These are phyloP conservation scores for Tanytarsus gracilentus DNA, from an alignment of 2,888 invertebrate genomes.

Conservation along the genomic window DNA sequence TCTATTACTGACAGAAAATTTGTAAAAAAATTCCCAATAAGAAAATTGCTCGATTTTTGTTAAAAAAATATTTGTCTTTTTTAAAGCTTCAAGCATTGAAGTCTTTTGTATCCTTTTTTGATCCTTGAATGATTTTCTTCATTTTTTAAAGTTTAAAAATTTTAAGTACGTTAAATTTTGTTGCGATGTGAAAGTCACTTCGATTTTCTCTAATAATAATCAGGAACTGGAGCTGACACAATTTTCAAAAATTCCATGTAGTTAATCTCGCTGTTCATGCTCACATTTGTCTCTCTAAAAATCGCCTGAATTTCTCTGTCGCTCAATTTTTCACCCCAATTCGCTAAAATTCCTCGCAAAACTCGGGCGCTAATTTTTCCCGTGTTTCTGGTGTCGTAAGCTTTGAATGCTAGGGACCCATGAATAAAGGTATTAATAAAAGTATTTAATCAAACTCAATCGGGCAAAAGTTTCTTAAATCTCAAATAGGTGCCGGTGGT, in stretches of 20 bases:
- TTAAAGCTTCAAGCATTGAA: too few species aligned
- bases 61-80: too few species aligned
- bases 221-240: constrained; percentile 84
- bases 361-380: constrained; percentile 74
- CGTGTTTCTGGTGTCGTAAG: constrained; percentile 65
- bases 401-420: constrained; percentile 63
- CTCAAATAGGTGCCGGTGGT: neutral
- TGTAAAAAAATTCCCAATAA: too few species aligned
- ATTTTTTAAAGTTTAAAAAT: too few species aligned
- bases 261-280: constrained; percentile 66
- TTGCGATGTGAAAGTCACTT: too few species aligned
- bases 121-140: too few species aligned
- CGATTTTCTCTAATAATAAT: constrained; percentile 74
- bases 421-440: neutral
- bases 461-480: neutral
- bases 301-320: constrained; percentile 76
- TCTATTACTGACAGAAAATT: too few species aligned
- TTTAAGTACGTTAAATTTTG: too few species aligned
- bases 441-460: neutral
- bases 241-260: constrained; percentile 90
- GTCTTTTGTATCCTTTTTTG: too few species aligned
- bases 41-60: too few species aligned
- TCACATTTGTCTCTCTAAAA: constrained; percentile 82
- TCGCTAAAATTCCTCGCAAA: constrained; percentile 73
- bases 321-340: constrained; percentile 85